These are phyloP conservation scores for Pelvicachromis taeniatus DNA, from an alignment of 2,113 vertebrate species.

Conservation along the genomic window DNA sequence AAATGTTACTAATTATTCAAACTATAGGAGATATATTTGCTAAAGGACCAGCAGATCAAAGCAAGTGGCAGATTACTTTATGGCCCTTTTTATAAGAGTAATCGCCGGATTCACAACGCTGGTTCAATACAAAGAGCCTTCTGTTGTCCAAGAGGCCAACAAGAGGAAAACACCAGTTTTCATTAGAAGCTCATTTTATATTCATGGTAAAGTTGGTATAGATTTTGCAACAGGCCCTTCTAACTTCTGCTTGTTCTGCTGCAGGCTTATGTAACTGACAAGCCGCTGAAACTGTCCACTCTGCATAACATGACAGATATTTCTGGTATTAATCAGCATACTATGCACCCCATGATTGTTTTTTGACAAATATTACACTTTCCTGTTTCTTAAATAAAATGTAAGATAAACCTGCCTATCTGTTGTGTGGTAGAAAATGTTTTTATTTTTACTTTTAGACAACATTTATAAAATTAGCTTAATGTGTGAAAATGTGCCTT, in stretches of 20 bases:
- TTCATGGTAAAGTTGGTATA: background rate
- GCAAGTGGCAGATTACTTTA: background rate
- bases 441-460: background rate
- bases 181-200: background rate
- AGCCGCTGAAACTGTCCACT: background rate
- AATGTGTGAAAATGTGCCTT: background rate
- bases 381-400: background rate
- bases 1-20: background rate
- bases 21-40: background rate
- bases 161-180: background rate
- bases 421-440: background rate
- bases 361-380: background rate
- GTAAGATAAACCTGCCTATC: background rate
- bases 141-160: background rate
- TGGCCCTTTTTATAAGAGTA: background rate
- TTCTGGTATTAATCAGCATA: slow-evolving; percentile 11
- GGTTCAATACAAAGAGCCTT: background rate
- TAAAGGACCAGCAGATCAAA: background rate
- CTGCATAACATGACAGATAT: background rate
- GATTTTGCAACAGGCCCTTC: background rate
- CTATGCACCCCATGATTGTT: background rate
- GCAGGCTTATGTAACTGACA: background rate
- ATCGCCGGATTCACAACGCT: background rate
- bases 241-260: background rate
- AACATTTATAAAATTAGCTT: background rate